phyloP scores from a whole-genome alignment of 2,113 vertebrate genomes.

The Okapia johnstoni region DNA sequence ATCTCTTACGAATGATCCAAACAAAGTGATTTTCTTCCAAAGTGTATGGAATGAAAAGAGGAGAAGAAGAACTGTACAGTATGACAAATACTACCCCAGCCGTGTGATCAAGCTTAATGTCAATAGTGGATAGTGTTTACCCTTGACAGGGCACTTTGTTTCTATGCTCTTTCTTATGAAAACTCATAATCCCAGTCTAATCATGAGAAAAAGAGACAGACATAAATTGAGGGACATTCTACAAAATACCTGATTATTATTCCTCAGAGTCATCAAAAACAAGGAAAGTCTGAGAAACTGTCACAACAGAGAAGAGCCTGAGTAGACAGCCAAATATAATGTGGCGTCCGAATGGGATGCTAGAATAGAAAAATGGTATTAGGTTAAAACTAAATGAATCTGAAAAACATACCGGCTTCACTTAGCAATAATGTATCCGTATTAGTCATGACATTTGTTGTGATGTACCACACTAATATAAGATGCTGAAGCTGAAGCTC shows the following conservation, averaged over 20 bases:
- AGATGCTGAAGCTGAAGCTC: no score
- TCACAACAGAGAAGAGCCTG: neutral
- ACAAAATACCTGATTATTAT: neutral
- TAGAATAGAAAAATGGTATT: neutral
- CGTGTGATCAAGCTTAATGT: neutral
- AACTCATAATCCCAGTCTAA: neutral
- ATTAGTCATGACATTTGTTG: neutral
- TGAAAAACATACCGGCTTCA: neutral
- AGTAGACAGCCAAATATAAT: neutral
- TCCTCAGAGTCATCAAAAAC: neutral
- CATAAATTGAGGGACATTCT: neutral
- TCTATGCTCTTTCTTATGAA: neutral
- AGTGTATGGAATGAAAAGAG: neutral
- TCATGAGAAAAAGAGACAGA: neutral
- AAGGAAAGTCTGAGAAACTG: neutral
- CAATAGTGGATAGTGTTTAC: neutral
- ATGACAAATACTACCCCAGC: neutral
- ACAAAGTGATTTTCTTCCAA: neutral
- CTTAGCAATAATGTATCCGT: neutral
- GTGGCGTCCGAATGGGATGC: neutral
- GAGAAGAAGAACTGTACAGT: neutral
- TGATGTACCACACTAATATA: neutral
- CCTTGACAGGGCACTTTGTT: neutral
- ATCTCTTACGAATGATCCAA: neutral
- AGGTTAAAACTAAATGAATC: neutral